These are phyloP conservation scores for Zaprionus davidi DNA, from an alignment of 1,140 invertebrate genomes.

Conservation along the genomic window DNA sequence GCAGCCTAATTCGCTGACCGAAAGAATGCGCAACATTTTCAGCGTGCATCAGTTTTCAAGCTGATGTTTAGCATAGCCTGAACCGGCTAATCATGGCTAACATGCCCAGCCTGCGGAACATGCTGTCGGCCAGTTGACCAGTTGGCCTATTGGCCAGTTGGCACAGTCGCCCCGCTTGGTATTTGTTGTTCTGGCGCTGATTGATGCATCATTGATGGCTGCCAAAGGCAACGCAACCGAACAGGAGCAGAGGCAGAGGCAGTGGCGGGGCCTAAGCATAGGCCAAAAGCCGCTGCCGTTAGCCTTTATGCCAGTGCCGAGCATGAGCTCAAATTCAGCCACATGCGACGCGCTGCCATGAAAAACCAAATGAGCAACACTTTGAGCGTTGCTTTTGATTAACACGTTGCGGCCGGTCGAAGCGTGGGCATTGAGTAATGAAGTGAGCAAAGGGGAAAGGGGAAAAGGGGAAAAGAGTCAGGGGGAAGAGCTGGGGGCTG, in stretches of 20 bases:
- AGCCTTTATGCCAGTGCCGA: constrained; percentile 8
- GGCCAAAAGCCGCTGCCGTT: not conserved
- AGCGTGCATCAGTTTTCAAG: not conserved
- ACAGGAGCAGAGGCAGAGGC: not conserved
- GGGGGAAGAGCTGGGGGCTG: not conserved
- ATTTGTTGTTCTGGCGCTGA: constrained; percentile 46
- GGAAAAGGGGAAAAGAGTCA: not conserved
- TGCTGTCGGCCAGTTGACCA: not conserved
- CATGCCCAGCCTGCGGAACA: not conserved
- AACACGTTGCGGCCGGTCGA: constrained; percentile 48
- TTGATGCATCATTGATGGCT: constrained; percentile 65
- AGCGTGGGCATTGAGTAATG: constrained; percentile 27
- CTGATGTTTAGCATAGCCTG: not conserved
- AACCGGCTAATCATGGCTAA: constrained; percentile 42
- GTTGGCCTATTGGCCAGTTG: constrained; percentile 6
- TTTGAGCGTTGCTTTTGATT: constrained; percentile 72
- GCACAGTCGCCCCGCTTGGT: not conserved
- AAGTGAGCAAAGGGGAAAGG: not conserved
- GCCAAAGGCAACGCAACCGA: constrained; percentile 30
- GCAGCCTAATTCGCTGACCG: not conserved
- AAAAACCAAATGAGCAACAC: constrained; percentile 61
- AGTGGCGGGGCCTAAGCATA: not conserved
- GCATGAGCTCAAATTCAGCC: constrained; percentile 45
- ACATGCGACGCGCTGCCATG: constrained; percentile 34
- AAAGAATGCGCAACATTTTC: constrained; percentile 9